Evolutionary conservation across 2,797 vertebrate genomes (phyloP), one percentile per base, ranked within the genome.

Genomic region (Spinus olivaceus): DNA sequence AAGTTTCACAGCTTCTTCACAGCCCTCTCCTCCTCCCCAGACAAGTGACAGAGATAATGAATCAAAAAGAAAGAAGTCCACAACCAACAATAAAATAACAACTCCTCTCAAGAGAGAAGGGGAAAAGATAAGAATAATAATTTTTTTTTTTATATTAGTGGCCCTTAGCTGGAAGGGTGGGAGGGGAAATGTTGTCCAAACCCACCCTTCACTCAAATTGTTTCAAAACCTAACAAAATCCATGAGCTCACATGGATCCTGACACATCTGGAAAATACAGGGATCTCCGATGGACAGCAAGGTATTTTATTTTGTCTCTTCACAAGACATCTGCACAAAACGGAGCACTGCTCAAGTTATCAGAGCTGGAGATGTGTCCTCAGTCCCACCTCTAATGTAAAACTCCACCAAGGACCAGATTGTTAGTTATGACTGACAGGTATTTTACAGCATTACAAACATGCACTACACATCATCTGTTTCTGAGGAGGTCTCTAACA

Each of bases 401-500:
- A 73, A 82, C 71, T 72, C 54, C 37, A 89, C 28, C 56, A 39
- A 59, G 41, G 33, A 84, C 47, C 49, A 93, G 47, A 73, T 3
- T 76, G 49, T n/a, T 89, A 70, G 73, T 53, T 93, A 59, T 72
- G 59, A 81, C 78, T 82, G 50, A 74, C 74, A 81, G 71, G 12
- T 59, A 69, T 59, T 84, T 92, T 81, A 88, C 0, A 1, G 51
- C 54, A 84, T 78, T 90, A 88, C 42, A 81, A 81, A 71, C 33
- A 47, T 2, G 12, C 4, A 1, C 73, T 79, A 76, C 2, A 4
- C 60, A 86, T 86, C 83, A 90, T 80, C 71, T 88, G 59, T 69
- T 95, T 88, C 70, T 16, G 37, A 70, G 50, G 47, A 91, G 44
- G 67, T 70, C 74, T 93, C 79, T 56, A 92, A 92, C 64, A 89